phyloP scores from a whole-genome alignment of 2,113 vertebrate species.

The Lethenteron camtschaticum region DNA sequence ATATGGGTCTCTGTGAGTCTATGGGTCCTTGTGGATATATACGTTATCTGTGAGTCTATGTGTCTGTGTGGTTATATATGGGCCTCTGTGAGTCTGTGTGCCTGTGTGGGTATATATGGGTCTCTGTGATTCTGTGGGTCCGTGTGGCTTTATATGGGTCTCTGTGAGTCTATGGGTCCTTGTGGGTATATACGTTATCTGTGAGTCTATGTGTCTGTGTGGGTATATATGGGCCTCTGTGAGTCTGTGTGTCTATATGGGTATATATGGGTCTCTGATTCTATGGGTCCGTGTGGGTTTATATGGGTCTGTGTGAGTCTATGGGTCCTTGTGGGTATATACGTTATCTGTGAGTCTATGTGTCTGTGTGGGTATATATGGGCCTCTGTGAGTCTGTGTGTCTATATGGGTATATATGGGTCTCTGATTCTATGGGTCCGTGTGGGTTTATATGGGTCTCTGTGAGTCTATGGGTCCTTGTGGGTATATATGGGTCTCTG shows the following conservation, averaged over 20 bases:
- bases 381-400: neutral
- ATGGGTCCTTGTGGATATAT: neutral
- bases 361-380: neutral
- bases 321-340: neutral
- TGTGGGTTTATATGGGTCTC: neutral
- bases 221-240: no score
- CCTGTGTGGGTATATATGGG: no score
- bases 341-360: neutral
- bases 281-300: no score
- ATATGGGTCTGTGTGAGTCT: no score
- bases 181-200: no score
- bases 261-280: no score
- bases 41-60: neutral
- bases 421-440: neutral
- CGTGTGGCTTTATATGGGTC: no score
- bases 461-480: neutral
- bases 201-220: no score
- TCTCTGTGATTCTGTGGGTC: no score
- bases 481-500: neutral
- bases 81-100: no score
- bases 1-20: neutral
- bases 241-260: no score
- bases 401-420: neutral
- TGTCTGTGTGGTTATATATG: neutral
- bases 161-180: no score